phyloP scores from a whole-genome alignment of 2,797 vertebrate species.

The Orestias chungarensis region DNA sequence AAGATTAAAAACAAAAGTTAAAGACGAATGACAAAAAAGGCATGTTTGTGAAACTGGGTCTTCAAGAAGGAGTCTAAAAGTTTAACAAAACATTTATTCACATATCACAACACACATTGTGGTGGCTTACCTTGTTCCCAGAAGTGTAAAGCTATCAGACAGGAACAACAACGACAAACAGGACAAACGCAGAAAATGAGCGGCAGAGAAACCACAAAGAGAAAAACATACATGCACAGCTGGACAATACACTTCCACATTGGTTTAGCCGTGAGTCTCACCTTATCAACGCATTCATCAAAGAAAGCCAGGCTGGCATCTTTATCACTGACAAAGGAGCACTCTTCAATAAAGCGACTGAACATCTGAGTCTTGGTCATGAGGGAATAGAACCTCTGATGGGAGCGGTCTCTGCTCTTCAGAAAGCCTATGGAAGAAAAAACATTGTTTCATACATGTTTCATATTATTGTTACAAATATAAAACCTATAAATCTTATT shows the following conservation, averaged over 20 bases:
- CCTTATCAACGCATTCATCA: constrained; percentile 99
- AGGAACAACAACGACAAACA: constrained; percentile 39
- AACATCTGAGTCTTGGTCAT: constrained; percentile 99
- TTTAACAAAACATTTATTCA: background rate
- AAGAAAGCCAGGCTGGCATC: constrained; percentile 98
- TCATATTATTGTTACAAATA: constrained; percentile 31
- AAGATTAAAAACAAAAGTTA: constrained; percentile 6
- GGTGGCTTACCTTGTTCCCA: constrained; percentile 78
- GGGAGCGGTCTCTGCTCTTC: constrained; percentile 95
- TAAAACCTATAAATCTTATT: constrained; percentile 25
- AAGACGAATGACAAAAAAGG: background rate
- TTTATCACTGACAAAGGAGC: constrained; percentile 98
- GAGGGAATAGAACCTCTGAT: constrained; percentile 97
- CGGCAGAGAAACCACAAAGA: constrained; percentile 1
- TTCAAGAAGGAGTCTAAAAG: background rate
- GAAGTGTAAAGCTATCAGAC: constrained; percentile 76
- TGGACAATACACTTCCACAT: background rate
- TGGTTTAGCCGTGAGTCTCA: constrained; percentile 70
- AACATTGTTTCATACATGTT: constrained; percentile 8
- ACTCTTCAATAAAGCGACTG: constrained; percentile 98
- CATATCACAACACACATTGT: constrained; percentile 3
- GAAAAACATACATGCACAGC: background rate
- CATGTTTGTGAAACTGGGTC: background rate
- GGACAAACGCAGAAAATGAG: constrained; percentile 38
- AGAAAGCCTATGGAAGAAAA: constrained; percentile 85